Evolutionary conservation across 2,888 invertebrate species (phyloP).

Genomic region (Gibbula magus): DNA sequence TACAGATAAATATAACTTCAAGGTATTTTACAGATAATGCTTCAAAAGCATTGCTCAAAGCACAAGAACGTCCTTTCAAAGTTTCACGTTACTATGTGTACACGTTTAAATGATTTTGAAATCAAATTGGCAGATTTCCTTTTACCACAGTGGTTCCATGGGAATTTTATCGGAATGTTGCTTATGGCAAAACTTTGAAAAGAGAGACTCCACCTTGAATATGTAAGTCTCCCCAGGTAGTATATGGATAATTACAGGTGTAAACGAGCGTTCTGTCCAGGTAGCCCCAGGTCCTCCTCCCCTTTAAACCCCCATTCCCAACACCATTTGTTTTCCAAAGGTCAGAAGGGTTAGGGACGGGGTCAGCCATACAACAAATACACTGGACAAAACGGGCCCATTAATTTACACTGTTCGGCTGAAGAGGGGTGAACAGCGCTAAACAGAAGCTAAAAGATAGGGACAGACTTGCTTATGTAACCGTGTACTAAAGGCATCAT

Average conservation of each 20-base stretch:
- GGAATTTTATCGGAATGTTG: too few species aligned
- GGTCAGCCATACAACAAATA: not conserved
- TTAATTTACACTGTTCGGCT: not conserved
- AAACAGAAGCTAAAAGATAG: not conserved
- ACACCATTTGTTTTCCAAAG: not conserved
- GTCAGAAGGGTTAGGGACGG: not conserved
- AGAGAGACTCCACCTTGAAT: too few species aligned
- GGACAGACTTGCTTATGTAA: not conserved
- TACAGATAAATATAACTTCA: too few species aligned
- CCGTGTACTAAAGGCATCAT: not conserved
- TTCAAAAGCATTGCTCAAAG: too few species aligned
- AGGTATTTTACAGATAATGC: too few species aligned
- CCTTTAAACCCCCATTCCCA: too few species aligned
- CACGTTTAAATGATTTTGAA: too few species aligned
- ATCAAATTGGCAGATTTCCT: too few species aligned
- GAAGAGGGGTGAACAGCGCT: not conserved
- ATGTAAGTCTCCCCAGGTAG: slow-evolving; percentile 7
- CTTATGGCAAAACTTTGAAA: too few species aligned
- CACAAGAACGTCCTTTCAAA: too few species aligned
- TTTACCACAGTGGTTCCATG: too few species aligned
- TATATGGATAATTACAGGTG: slow-evolving; percentile 9
- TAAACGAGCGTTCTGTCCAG: not conserved
- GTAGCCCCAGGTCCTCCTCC: not conserved
- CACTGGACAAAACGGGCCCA: not conserved
- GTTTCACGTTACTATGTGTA: too few species aligned